phyloP scores from a whole-genome alignment of 2,113 vertebrate species.

The Clupea harengus region DNA sequence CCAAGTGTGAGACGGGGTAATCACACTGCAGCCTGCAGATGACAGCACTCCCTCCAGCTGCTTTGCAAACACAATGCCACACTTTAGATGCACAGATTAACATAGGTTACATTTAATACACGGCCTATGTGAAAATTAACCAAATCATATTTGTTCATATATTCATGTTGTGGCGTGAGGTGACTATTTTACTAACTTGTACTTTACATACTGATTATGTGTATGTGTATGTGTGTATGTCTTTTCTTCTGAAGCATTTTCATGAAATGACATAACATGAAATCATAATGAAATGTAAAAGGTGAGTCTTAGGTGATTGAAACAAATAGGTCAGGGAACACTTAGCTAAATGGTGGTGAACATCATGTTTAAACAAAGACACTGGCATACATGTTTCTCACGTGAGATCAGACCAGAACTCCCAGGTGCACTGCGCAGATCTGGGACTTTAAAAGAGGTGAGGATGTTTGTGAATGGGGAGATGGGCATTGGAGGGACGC shows the following conservation, averaged over 20 bases:
- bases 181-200: not conserved
- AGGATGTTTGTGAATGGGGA: not conserved
- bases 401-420: too few relatives aligned
- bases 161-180: not conserved
- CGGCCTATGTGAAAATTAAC: not conserved
- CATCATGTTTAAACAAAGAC: not conserved
- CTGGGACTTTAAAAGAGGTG: not conserved
- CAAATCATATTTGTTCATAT: not conserved
- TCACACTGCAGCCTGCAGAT: slow-evolving; percentile 60
- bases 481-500: not conserved
- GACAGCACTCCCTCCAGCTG: slow-evolving; percentile 65
- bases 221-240: not conserved
- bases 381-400: not conserved
- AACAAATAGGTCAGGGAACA: too few relatives aligned
- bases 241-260: not conserved
- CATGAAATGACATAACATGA: not conserved
- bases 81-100: slow-evolving; percentile 74
- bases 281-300: not conserved
- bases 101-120: slow-evolving; percentile 46
- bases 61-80: slow-evolving; percentile 68
- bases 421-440: too few relatives aligned
- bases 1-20: slow-evolving; percentile 68
- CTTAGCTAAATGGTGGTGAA: not conserved
- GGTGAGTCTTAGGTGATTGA: not conserved
- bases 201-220: not conserved